Evolutionary conservation across 2,113 vertebrate species (phyloP).

Genomic region (Nerophis ophidion): DNA sequence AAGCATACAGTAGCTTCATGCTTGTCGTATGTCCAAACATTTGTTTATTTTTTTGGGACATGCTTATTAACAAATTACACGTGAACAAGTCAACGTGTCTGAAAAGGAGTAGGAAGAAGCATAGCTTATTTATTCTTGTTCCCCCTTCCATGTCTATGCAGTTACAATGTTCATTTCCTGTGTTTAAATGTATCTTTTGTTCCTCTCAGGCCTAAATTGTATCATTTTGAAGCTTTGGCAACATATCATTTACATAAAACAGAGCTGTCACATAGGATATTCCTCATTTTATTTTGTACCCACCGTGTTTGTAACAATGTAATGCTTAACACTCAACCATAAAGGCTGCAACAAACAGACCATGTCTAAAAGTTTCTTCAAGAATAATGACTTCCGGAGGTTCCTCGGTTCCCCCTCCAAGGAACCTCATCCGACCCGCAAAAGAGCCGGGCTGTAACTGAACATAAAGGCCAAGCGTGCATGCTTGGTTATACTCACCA

Average conservation of each 20-base stretch:
- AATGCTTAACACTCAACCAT: conserved; percentile 10
- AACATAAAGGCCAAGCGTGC: conserved; percentile 4
- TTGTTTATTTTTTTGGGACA: too few species aligned
- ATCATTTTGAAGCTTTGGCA: too few species aligned
- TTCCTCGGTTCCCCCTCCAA: neutral
- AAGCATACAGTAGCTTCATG: neutral
- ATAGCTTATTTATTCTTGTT: too few species aligned
- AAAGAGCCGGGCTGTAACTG: conserved; percentile 14
- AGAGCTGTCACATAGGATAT: conserved; percentile 2
- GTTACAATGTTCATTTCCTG: too few species aligned
- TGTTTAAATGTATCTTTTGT: too few species aligned
- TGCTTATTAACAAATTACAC: too few species aligned
- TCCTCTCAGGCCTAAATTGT: too few species aligned
- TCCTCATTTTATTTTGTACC: conserved; percentile 21
- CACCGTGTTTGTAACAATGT: conserved; percentile 7
- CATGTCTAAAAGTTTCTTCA: conserved; percentile 19
- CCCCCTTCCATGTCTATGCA: too few species aligned
- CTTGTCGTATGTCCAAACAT: neutral
- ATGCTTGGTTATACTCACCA: conserved; percentile 77
- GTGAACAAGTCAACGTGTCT: too few species aligned
- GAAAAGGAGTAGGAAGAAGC: too few species aligned
- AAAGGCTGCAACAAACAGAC: conserved; percentile 14
- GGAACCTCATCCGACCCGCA: conserved; percentile 7
- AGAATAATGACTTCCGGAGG: neutral
- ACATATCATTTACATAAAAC: neutral